Base-by-base conservation (phyloP, 2,113 vertebrate species). In the Odontophorus gujanensis region DNA sequence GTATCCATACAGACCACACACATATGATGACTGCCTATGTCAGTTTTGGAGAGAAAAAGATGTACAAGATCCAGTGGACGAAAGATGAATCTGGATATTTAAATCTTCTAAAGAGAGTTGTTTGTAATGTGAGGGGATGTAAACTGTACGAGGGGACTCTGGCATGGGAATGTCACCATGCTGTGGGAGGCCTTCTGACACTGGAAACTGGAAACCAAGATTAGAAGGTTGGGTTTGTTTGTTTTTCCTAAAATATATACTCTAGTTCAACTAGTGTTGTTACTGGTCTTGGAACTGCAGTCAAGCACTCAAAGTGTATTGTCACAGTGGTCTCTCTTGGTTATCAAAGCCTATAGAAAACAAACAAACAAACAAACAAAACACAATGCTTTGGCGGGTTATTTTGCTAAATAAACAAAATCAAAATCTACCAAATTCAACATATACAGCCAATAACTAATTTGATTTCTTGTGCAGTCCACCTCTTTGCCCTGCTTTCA, bases 201-300 rank as follows among this genome's bases (percentile, higher is more conserved):
- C 65, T 94, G 85, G 85, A 85, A 95, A 91, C 51, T 75, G 69
- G 61, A 97, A 96, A 95, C 95, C 91, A 95, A 95, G 94, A 97
- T 96, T 95, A 97, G 91, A 95, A 96, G 87, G 75, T 92, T 93
- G 59, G 96, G 71, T 92, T 94, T 85, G 57, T 34, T 7, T 47
- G 62, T 71, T 85, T 84, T 93, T 81, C 87, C 78, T 71, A 96
- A 96, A 96, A 94, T 95, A 92, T 15, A 89, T 85, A 71, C 89
- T 92, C 45, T 42, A 87, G 82, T 67, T 92, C 73, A 72, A 26
- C 80, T 57, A 36, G 30, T 1, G 0, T 71, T 95, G 92, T 94
- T 92, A 21, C 77, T 96, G 92, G 95, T 81, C 85, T 93, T 63
- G 85, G 66, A 93, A 68, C 0, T 0, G 61, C 83, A 88, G 83